These are phyloP conservation scores for Clarias gariepinus DNA, from an alignment of 2,113 vertebrate genomes.

Conservation along the genomic window DNA sequence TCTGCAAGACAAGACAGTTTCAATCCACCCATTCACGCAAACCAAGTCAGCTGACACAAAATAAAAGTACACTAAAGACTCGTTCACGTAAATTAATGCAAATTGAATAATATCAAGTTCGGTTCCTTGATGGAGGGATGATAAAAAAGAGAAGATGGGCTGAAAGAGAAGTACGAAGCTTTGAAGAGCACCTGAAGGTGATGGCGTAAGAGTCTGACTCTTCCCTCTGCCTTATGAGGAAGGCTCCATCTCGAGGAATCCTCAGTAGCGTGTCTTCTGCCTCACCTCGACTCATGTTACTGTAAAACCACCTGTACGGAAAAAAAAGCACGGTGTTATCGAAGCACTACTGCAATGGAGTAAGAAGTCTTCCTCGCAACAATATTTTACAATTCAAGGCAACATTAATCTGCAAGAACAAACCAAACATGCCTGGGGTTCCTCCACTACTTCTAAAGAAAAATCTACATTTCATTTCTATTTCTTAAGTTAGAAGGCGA, in stretches of 20 bases:
- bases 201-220: constrained; percentile 87
- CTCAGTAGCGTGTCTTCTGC: constrained; percentile 93
- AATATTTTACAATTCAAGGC: neutral
- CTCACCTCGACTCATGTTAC: constrained; percentile 89
- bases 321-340: constrained; percentile 10
- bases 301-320: constrained; percentile 89
- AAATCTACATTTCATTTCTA: neutral
- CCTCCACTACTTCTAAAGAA: neutral
- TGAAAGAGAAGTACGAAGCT: neutral
- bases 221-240: constrained; percentile 90
- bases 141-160: neutral
- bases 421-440: neutral
- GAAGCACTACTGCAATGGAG: neutral
- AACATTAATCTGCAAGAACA: neutral
- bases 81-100: neutral
- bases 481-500: neutral
- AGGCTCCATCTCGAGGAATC: constrained; percentile 94
- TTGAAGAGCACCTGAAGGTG: constrained; percentile 86
- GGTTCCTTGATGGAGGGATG: neutral
- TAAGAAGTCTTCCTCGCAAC: neutral
- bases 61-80: neutral
- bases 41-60: neutral
- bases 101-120: neutral
- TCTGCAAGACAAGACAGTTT: constrained; percentile 64
- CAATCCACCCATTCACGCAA: neutral